These are phyloP conservation scores for Arrhopalites spinosus DNA, from an alignment of 2,888 invertebrate species.

Conservation along the genomic window DNA sequence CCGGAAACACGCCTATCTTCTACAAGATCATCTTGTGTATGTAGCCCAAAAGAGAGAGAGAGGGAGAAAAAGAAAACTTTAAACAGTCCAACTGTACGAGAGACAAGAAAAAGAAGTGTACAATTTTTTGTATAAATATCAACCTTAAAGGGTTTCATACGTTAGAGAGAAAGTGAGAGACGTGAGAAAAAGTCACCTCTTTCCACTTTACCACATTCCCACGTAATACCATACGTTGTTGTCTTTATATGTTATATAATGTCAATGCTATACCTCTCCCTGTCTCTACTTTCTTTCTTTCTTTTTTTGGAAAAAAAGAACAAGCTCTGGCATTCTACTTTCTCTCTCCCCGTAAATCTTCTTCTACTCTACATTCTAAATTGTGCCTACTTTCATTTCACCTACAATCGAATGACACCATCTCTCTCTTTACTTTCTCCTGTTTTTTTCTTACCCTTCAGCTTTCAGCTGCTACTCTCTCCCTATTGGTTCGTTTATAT, in stretches of 20 bases:
- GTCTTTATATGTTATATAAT: background rate
- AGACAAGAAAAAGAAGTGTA: background rate
- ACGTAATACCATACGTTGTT: background rate
- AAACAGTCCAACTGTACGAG: no score
- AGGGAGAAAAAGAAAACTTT: background rate
- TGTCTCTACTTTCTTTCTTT: background rate
- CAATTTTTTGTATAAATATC: no score
- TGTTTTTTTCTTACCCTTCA: no score
- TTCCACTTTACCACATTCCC: background rate
- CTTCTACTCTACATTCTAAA: background rate
- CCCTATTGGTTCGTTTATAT: background rate
- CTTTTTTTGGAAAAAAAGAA: background rate
- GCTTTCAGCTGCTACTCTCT: background rate
- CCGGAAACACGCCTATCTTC: no score
- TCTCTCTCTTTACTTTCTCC: no score
- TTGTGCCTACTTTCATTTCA: background rate
- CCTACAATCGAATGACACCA: background rate
- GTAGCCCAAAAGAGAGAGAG: background rate
- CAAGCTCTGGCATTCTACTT: background rate
- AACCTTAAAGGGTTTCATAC: no score
- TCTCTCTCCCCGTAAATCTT: background rate
- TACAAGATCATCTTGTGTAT: background rate
- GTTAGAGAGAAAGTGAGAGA: background rate
- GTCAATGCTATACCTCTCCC: background rate
- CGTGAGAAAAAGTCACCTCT: constrained; percentile 6